Base-by-base conservation (phyloP, 2,888 invertebrate species). In the Drosophila mimetica region DNA sequence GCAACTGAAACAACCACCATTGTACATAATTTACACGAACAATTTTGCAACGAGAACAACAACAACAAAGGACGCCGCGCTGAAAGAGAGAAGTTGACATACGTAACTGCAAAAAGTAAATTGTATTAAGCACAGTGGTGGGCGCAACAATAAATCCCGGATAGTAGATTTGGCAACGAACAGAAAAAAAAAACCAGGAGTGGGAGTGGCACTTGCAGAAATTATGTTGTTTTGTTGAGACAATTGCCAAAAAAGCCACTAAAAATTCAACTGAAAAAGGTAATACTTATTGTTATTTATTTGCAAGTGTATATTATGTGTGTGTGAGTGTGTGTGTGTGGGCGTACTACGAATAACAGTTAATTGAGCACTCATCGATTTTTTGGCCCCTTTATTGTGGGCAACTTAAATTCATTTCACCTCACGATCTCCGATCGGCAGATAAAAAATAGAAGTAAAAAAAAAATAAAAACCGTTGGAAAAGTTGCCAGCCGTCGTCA, bases 41-140 rank as follows among this genome's bases (percentile, higher is more conserved):
- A 75, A 74, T 80, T 77, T 79, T 76, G 75, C 60, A 57, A 76
- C 1, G 1, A 25, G 73, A 76, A 80, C 60, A 78, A 79, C 60
- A 78, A 79, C 75, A 74, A 54, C 58, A 69, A 57, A 37, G 71
- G 71, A 82, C 78, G 76, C 71, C 71, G 64, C 34, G 59, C 46
- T 46, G 16, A 46, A 46, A 46, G 46, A 46, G 16, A 58, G 30
- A 14, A 70, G 73, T 84, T 84, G 79, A 82, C 82, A 85, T 77
- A 82, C 82, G 82, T 77, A 86, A 82, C 79, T 86, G 79, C 39
- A 72, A 72, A 72, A 73, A 71, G 75, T 80, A 86, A 86, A 86
- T 84, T 84, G 73, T 78, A 51, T 41, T 50, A 73, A 74, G 25
- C 25, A 78, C 85, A 85, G 80, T 73, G 76, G 85, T 66, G 65